Base-by-base conservation (phyloP, 2,797 vertebrate species). In the Knipowitschia caucasica region DNA sequence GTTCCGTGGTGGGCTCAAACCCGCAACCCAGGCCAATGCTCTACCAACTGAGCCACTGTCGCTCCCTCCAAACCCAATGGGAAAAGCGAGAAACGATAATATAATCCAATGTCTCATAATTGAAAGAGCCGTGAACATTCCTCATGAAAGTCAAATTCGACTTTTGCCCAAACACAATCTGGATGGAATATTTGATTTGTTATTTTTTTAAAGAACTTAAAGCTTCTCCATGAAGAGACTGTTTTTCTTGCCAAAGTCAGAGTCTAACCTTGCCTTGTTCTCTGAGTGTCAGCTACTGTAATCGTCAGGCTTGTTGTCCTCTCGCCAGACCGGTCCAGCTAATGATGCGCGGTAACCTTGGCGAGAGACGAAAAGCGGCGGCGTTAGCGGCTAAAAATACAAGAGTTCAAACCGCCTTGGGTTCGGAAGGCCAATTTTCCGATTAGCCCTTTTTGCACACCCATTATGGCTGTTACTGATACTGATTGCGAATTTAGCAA, bases 391-490 rank as follows among this genome's bases (percentile, higher is more conserved):
- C 45, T 33, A 31, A 31, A 31, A 47, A 47, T 47, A 31, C 5
- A 6, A 31, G 21, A 18, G 25, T 18, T 38, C 35, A 20, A 17
- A 38, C 35, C 5, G 26, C 25, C 44, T 29, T 5, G 25, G 8
- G 26, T 46, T 47, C 18, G 11, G 8, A 7, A 47, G 45, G 45
- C 18, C 31, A 31, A 47, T 47, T 31, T 47, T 8, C 10, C 29
- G 27, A 47, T 47, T 47, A 31, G 27, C 45, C 45, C 45, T 21
- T 47, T n/a, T 9, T 31, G 45, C 45, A 11, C 20, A 23, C 24
- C 30, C 46, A 49, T 47, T 47, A 47, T 14, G n/a, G 45, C 29
- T 49, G 29, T 49, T 20, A n/a, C n/a, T n/a, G n/a, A n/a, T 33
- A 23, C 12, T 8, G 12, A 12, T 30, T 5, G 18, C 46, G n/a